Base-by-base conservation (phyloP, 1,140 invertebrate genomes). In the Drosophila equinoxialis region DNA sequence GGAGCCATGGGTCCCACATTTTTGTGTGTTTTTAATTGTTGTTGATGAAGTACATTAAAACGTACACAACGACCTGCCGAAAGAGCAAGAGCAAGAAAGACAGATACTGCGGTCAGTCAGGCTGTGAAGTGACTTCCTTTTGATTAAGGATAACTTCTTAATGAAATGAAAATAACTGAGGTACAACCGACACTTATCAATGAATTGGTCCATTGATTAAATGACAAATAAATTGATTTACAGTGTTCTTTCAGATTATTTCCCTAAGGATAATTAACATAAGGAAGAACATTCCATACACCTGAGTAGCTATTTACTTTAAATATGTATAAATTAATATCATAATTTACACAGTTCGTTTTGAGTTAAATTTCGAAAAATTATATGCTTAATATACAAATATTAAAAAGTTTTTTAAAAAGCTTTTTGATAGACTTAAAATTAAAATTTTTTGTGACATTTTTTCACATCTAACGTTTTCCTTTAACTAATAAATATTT, bases 21-120 rank as follows among this genome's bases (percentile, higher is more conserved):
- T 45, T 58, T 59, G 55, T 48, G 30, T 13, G 26, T 30, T 65
- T 65, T 57, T 57, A 65, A 58, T 33, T 54, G 65, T 66, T 66
- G 39, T 58, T 42, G 48, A 65, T 55, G 20, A 55, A 35, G 64
- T 39, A 48, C 45, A 20, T 51, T 51, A 23, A 33, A 59, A 59
- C 30, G 55, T 58, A 58, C 30, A 58, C 55, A 51, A 51, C 45
- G 45, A 51, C 45, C 45, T 39, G 23, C 45, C 45, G n/a, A 48
- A 17, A 3, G 14, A 17, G 14, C 45, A 37, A 30, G 30, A 1
- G 30, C 30, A 30, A 13, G 10, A 11, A 39, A 5, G 11, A 39
- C 2, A 23, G 30, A 37, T 20, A 59, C 17, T 59, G 57, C 57
- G 30, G 57, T 59, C 57, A 59, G 57, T 37, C 17, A 23, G 35